Percentiles rank a stretch among this genome's conserved stretches.
Evolutionary conservation across 2,888 invertebrate species (phyloP).

Genomic region (Drosophila austrosaltans): DNA sequence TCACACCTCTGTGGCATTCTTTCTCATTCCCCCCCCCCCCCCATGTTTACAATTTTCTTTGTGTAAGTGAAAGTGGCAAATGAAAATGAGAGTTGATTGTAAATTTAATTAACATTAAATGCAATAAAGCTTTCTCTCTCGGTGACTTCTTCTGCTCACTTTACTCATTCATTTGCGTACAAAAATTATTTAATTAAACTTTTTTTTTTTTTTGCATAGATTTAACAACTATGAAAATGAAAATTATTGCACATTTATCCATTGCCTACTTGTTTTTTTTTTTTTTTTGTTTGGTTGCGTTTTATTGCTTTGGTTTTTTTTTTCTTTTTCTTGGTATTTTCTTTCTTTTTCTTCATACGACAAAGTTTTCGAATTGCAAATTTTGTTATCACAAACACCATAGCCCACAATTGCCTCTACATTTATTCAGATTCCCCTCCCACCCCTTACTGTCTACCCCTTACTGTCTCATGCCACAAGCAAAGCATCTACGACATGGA

Average conservation of each 20-base stretch:
- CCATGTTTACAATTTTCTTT: slow-evolving; percentile 15
- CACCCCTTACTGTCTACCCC: neutral
- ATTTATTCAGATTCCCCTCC: slow-evolving; percentile 17
- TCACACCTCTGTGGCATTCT: neutral
- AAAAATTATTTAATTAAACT: slow-evolving; percentile 11
- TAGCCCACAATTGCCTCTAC: slow-evolving; percentile 17
- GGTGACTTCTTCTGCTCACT: slow-evolving; percentile 24
- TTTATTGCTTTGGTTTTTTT: slow-evolving; percentile 7
- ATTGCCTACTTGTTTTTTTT: no score
- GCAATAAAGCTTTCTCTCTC: slow-evolving; percentile 11
- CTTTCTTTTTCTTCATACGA: neutral
- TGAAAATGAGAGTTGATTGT: slow-evolving; percentile 17
- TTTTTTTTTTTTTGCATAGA: neutral
- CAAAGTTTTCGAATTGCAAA: slow-evolving; percentile 58
- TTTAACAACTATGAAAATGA: slow-evolving; percentile 7
- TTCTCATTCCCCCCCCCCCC: neutral
- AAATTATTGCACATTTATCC: slow-evolving; percentile 12
- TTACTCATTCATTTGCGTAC: slow-evolving; percentile 1
- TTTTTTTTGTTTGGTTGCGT: neutral
- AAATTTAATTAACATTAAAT: slow-evolving; percentile 42
- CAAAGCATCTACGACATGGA: neutral
- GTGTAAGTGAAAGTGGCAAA: slow-evolving; percentile 14
- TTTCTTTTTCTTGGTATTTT: neutral
- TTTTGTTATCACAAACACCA: slow-evolving; percentile 43
- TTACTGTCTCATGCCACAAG: neutral